Evolutionary conservation across 2,888 invertebrate genomes (phyloP), one percentile per base, ranked within the genome.

Genomic region (Ecdyonurus torrentis): DNA sequence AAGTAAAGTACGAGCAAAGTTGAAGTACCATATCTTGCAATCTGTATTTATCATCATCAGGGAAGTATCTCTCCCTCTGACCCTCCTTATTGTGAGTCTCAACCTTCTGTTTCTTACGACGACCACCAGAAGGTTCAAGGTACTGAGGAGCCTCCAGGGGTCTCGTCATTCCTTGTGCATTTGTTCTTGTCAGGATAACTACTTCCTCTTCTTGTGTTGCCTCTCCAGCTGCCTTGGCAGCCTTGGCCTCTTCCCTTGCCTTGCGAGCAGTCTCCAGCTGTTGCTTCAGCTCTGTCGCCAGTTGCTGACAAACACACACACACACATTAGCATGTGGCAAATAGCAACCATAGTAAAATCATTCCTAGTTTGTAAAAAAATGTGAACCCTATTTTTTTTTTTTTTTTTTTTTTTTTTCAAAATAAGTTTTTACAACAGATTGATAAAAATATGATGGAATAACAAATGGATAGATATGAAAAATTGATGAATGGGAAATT

Each of bases 1-100:
- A 52, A 61, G 25, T 52, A 58, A 64, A 62, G 10, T 63, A 61
- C 19, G 24, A 59, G 23, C 25, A 62, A 52, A 60, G 52, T 63
- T 64, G 60, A 71, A 73, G 75, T 74, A 85, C 88, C 87, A 96
- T 87, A 74, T 90, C 83, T 72, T 89, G 83, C 52, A 96, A 81
- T 62, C 88, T 85, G 74, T 88, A 87, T 72, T 87, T 87, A 73
- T 93, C 92, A 78, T 95, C 94, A 77, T 94, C 91, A 2, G 87
- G 84, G 77, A 91, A 94, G 76, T 92, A 93, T 64, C 88, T 83
- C 2, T 84, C 80, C 67, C 93, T 80, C 71, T 91, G 81, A 7
- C 86, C 86, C 65, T 82, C 81, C 60, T 72, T 73, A 62, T 75
- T 73, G 70, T 94, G 89, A 2, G 91, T 93, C 68, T 86, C 84